Evolutionary conservation across 2,888 invertebrate species (phyloP), one percentile per base, ranked within the genome.

Genomic region (Hypselothyrea guttata): DNA sequence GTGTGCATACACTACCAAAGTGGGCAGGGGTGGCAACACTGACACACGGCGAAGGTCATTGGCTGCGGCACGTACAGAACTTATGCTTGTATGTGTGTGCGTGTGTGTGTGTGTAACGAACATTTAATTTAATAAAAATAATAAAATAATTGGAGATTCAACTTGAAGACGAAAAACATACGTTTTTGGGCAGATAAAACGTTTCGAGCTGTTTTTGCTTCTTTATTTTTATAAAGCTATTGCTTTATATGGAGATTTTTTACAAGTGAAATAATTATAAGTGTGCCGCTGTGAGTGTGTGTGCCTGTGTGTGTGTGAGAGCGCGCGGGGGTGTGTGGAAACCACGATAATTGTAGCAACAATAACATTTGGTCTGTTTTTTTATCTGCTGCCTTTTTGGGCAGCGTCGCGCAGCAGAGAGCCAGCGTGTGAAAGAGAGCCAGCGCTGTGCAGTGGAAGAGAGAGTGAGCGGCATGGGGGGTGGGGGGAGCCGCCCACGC

Each of bases 71-170:
- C 15, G 45, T 49, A 44, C 37, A 75, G 68, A 59, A 34, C 9
- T 5, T 34, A 67, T 68, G 71, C 75, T 75, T 71, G 56, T 38
- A 52, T 45, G 65, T 55, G 28, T 8, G 33, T 33, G 33, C 28
- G 41, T 54, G 33, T 46, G 22, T 41, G 38, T 4, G 22, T 22
- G 27, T 45, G 55, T 41, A 54, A 11, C 22, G 61, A 63, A 56
- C 48, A 55, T 67, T 71, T 67, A 53, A 56, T 69, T 71, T 66
- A 71, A 71, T 66, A 71, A 61, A 66, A 69, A 62, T 71, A 71
- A 82, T 75, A 83, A 83, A 46, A 53, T 61, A 72, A 75, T 74
- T 78, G 79, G 53, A 53, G 49, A 76, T 56, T 51, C 71, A 72
- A 59, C 70, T 79, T 79, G 52, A 61, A 53, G 57, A 67, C 22